Evolutionary conservation across 2,797 vertebrate species (phyloP).

Genomic region (Enteromius paludinosus): DNA sequence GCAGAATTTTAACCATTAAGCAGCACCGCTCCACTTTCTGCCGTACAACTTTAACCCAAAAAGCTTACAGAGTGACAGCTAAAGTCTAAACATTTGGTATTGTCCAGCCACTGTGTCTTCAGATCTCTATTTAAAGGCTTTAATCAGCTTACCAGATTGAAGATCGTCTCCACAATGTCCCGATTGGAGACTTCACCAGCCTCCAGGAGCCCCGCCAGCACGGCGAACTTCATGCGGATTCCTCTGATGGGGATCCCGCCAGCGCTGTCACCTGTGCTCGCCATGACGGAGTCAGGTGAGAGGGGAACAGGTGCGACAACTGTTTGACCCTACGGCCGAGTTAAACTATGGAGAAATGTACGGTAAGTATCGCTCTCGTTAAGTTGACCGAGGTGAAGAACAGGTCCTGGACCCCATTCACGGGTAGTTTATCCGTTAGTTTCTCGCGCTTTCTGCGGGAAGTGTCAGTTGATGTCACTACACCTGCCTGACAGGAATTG

Average conservation of each 20-base stretch:
- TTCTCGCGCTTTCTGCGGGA: not conserved
- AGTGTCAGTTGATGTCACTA: conserved; percentile 9
- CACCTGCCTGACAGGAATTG: conserved; percentile 31
- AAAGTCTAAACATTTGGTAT: not conserved
- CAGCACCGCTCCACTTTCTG: not conserved
- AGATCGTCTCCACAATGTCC: conserved; percentile 94
- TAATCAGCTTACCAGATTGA: conserved; percentile 94
- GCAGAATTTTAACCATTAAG: not conserved
- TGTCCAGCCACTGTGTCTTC: not conserved
- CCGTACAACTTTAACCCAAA: not conserved
- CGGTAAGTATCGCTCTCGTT: conserved; percentile 61
- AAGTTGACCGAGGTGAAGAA: conserved; percentile 57
- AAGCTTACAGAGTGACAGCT: not conserved
- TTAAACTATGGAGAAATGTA: conserved; percentile 51
- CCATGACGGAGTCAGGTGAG: conserved; percentile 79
- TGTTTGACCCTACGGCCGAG: conserved; percentile 73
- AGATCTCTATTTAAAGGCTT: conserved; percentile 27
- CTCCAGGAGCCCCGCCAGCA: conserved; percentile 90
- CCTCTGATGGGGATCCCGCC: conserved; percentile 91
- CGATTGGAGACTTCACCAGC: conserved; percentile 94
- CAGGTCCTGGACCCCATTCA: conserved; percentile 68
- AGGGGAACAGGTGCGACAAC: conserved; percentile 71
- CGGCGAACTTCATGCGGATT: conserved; percentile 96
- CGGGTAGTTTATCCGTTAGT: conserved; percentile 22
- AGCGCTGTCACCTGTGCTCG: conserved; percentile 81